Percentiles rank a stretch among this genome's conserved stretches.
phyloP scores from a whole-genome alignment of 2,888 invertebrate genomes.

The Scaeva pyrastri region DNA sequence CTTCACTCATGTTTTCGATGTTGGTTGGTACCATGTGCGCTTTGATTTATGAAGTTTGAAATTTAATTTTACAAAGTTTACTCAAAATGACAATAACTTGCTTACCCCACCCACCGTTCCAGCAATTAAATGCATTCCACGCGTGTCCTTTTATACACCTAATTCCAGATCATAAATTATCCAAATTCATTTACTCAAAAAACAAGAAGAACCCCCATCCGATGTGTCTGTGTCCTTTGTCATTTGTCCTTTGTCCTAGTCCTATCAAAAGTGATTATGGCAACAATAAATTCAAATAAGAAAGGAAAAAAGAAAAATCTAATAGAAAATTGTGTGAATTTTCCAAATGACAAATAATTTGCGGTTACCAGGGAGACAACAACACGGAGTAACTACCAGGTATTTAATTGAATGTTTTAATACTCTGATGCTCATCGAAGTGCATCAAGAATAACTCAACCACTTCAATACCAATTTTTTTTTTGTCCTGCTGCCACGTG shows the following conservation, averaged over 20 bases:
- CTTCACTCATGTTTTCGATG: no score
- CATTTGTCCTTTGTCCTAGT: neutral
- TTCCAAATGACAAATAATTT: conserved; percentile 16
- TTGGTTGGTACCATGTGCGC: no score
- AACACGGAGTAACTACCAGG: conserved; percentile 32
- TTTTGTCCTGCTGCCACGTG: conserved; percentile 29
- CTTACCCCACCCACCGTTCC: no score
- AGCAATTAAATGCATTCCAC: conserved; percentile 41
- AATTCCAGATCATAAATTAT: conserved; percentile 9
- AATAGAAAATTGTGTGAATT: neutral
- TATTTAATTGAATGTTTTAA: conserved; percentile 59
- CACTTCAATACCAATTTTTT: conserved; percentile 19
- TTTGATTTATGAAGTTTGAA: no score
- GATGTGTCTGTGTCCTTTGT: no score
- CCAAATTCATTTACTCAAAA: neutral
- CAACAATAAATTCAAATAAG: conserved; percentile 23
- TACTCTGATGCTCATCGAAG: conserved; percentile 49
- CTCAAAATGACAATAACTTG: no score
- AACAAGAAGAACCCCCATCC: neutral
- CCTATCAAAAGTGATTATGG: conserved; percentile 38
- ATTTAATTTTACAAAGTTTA: no score
- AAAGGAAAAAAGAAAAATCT: neutral
- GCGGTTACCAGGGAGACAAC: conserved; percentile 57
- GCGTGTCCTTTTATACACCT: conserved; percentile 5
- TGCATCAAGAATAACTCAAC: conserved; percentile 64